Conservation (phyloP, 2,888 invertebrate genomes). For the Hipparchia semele region DNA sequence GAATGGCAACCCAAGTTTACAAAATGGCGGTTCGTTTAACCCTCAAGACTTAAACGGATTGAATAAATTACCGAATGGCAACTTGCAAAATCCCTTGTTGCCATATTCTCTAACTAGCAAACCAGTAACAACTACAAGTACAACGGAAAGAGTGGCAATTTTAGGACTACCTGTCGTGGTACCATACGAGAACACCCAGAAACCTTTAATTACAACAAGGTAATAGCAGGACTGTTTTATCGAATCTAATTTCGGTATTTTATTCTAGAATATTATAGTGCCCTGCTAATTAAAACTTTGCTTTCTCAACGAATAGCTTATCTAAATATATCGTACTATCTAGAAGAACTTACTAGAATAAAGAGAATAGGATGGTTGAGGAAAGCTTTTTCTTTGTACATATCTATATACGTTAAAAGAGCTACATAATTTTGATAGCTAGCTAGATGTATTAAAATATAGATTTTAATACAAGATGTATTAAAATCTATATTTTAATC, state of each 20-base stretch:
- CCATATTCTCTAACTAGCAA: background rate
- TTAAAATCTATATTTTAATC: too few relatives aligned
- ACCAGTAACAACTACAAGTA: background rate
- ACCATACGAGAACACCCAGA: background rate
- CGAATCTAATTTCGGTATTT: background rate
- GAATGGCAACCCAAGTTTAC: conserved; percentile 29
- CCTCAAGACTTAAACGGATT: conserved; percentile 25
- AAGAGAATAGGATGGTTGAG: too few relatives aligned
- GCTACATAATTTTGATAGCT: too few relatives aligned
- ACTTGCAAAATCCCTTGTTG: background rate
- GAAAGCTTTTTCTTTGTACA: too few relatives aligned
- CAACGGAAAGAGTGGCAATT: conserved; percentile 2
- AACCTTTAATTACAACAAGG: background rate
- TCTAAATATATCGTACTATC: too few relatives aligned
- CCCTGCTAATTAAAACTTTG: too few relatives aligned
- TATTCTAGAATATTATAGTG: background rate
- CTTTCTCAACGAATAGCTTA: too few relatives aligned
- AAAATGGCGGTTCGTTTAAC: conserved; percentile 25
- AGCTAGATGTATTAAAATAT: too few relatives aligned
- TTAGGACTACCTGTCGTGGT: background rate
- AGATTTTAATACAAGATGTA: too few relatives aligned
- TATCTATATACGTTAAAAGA: too few relatives aligned
- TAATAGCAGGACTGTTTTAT: background rate
- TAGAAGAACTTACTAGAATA: too few relatives aligned
- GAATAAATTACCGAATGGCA: conserved; percentile 28